These are phyloP conservation scores for Dinothrombium tinctorium DNA, from an alignment of 1,140 invertebrate species.

Conservation along the genomic window DNA sequence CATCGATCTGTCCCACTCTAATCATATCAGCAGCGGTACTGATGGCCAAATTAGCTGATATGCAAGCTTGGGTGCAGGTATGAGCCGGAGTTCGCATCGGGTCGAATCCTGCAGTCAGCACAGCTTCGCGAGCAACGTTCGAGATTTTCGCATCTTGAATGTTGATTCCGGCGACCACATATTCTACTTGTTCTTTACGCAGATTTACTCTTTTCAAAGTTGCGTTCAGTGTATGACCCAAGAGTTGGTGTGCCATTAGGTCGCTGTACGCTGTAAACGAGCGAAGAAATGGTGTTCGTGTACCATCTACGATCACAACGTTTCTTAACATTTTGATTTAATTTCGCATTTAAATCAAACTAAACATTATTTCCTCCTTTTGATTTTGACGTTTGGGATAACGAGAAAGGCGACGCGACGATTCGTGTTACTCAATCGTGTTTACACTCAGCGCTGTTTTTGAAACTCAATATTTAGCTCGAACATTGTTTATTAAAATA, in stretches of 20 bases:
- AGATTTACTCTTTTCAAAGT: conserved; percentile 49
- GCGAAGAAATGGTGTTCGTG: conserved; percentile 76
- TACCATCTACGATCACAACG: conserved; percentile 84
- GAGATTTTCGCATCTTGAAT: conserved; percentile 95
- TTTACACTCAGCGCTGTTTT: too few species aligned
- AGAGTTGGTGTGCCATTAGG: conserved; percentile 84
- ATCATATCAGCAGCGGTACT: conserved; percentile 60
- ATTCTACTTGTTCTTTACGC: conserved; percentile 41
- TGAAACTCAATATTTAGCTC: too few species aligned
- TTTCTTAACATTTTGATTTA: too few species aligned
- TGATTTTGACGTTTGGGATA: too few species aligned
- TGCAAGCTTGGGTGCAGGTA: conserved; percentile 96
- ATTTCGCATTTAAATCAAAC: too few species aligned
- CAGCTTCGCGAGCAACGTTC: conserved; percentile 66
- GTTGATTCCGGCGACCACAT: conserved; percentile 84
- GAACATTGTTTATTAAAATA: too few species aligned
- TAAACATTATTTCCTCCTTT: too few species aligned
- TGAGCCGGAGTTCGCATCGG: conserved; percentile 79
- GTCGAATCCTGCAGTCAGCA: conserved; percentile 62
- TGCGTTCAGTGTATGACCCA: conserved; percentile 54
- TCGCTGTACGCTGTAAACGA: conserved; percentile 79
- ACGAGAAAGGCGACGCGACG: too few species aligned
- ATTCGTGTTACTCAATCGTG: too few species aligned
- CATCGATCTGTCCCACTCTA: conserved; percentile 60
- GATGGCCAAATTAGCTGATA: conserved; percentile 86